Percentiles rank a stretch among this genome's conserved stretches.
phyloP scores from a whole-genome alignment of 2,797 vertebrate genomes.

The Pseudochaenichthys georgianus region DNA sequence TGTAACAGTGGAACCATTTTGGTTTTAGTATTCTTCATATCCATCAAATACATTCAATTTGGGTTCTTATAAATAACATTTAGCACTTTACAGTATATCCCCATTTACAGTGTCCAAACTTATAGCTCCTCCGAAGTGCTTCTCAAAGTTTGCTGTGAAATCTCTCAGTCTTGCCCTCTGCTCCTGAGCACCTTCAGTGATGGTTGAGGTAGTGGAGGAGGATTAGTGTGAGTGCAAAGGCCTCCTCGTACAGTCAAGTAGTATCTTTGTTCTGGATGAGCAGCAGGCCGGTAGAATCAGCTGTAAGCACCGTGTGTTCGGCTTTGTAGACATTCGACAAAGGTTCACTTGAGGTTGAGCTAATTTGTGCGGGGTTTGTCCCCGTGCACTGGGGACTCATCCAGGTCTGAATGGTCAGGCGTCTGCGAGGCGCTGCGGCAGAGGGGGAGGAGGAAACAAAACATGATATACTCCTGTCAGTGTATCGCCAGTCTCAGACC shows the following conservation, averaged over 20 bases:
- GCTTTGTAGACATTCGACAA: slow-evolving; percentile 12
- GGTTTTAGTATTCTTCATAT: slow-evolving; percentile 20
- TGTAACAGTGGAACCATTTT: slow-evolving; percentile 32
- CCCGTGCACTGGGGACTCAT: slow-evolving; percentile 62
- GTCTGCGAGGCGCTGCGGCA: slow-evolving; percentile 80
- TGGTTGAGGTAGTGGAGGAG: slow-evolving; percentile 63
- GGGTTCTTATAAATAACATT: slow-evolving; percentile 54
- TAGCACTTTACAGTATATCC: slow-evolving; percentile 24
- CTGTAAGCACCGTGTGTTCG: slow-evolving; percentile 39
- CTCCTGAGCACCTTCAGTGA: slow-evolving; percentile 37
- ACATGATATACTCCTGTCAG: background rate
- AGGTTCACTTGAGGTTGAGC: slow-evolving; percentile 62
- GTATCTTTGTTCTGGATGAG: slow-evolving; percentile 42
- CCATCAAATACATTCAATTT: slow-evolving; percentile 52
- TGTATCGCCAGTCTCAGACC: background rate
- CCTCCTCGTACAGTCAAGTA: slow-evolving; percentile 15
- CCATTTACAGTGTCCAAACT: slow-evolving; percentile 31
- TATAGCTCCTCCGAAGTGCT: slow-evolving; percentile 2
- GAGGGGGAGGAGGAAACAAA: background rate
- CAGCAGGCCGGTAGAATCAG: slow-evolving; percentile 25
- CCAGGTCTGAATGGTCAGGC: slow-evolving; percentile 74
- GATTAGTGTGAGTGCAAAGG: slow-evolving; percentile 38
- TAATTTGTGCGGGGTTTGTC: slow-evolving; percentile 72
- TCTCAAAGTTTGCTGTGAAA: background rate
- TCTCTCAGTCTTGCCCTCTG: slow-evolving; percentile 14